A percentile compares a stretch with the other conserved stretches of the same genome.
Evolutionary conservation across 1,140 invertebrate genomes (phyloP).

Genomic region (Globodera rostochiensis): DNA sequence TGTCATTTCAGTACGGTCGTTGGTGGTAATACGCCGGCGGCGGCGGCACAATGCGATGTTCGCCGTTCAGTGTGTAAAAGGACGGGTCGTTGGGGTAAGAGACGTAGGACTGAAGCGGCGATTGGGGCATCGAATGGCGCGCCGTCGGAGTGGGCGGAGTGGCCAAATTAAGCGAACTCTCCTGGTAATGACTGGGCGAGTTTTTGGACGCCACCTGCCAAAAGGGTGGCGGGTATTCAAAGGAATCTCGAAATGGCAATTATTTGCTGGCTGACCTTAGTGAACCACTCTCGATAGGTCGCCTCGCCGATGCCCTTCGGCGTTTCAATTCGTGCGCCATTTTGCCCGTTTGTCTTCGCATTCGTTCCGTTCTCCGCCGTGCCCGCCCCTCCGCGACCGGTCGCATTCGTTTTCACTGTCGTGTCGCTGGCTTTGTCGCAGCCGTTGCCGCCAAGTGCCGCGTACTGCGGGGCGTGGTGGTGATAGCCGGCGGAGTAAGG

Average conservation of each 20-base stretch:
- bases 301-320: conserved; percentile 62
- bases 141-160: conserved; percentile 31
- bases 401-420: conserved; percentile 43
- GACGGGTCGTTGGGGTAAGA: conserved; percentile 61
- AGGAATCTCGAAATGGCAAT: background rate
- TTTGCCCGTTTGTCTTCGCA: conserved; percentile 11
- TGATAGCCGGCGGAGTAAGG: conserved; percentile 17
- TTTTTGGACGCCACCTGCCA: conserved; percentile 60
- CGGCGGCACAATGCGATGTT: conserved; percentile 51
- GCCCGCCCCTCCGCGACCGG: conserved; percentile 18
- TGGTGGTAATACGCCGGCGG: conserved; percentile 47
- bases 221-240: conserved; percentile 3
- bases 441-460: conserved; percentile 38
- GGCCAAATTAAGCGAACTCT: conserved; percentile 43
- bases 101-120: conserved; percentile 48
- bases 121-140: background rate
- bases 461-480: conserved; percentile 32
- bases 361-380: conserved; percentile 27
- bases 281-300: conserved; percentile 62
- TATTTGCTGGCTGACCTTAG: conserved; percentile 32
- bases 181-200: conserved; percentile 53
- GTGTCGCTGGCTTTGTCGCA: conserved; percentile 43
- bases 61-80: conserved; percentile 63
- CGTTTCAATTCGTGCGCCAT: conserved; percentile 32
- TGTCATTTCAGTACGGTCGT: background rate